These are phyloP conservation scores for Tolmerus cingulatus DNA, from an alignment of 2,888 invertebrate genomes.

Conservation along the genomic window DNA sequence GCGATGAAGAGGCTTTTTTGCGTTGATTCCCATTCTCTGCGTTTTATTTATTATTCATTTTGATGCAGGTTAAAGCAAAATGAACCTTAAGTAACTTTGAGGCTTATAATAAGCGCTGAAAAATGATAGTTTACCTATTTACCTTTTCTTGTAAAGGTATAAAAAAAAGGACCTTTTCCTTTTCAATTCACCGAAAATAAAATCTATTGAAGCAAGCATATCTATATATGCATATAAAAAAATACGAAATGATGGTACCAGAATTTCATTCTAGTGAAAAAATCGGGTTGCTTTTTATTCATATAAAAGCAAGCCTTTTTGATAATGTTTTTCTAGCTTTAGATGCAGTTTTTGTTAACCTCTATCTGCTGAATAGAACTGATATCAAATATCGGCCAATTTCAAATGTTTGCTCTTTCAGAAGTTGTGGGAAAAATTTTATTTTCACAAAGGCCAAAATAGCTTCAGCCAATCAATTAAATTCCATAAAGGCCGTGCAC, in stretches of 20 bases:
- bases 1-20: neutral
- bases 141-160: neutral
- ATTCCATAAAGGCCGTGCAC: neutral
- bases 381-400: neutral
- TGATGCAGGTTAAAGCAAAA: neutral
- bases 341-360: neutral
- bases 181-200: neutral
- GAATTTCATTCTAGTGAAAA: neutral
- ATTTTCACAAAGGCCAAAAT: neutral
- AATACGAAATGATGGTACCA: neutral
- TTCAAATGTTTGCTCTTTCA: neutral
- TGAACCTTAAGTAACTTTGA: neutral
- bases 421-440: neutral
- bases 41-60: neutral
- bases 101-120: neutral
- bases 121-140: neutral
- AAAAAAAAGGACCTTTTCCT: neutral
- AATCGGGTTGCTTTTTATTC: neutral
- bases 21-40: neutral
- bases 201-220: neutral
- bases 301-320: neutral
- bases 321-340: neutral
- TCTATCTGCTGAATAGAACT: neutral
- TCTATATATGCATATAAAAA: neutral
- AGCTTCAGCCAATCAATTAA: neutral